Evolutionary conservation across 1,140 invertebrate genomes (phyloP).

Genomic region (Hypothenemus hampei): DNA sequence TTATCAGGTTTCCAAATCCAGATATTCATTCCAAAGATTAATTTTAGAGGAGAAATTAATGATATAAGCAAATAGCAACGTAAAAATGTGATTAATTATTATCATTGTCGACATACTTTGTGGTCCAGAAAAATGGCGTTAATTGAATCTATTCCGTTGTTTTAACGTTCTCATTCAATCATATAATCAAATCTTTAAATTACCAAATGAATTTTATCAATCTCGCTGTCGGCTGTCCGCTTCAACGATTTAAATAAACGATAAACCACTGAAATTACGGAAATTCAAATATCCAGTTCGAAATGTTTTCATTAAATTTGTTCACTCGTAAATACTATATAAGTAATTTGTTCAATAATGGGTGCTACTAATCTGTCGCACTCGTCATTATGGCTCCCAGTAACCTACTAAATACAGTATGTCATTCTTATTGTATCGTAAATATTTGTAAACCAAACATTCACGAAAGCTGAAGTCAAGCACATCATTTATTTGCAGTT

Average conservation of each 20-base stretch:
- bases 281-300: not conserved
- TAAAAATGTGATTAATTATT: too few relatives aligned
- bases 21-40: too few relatives aligned
- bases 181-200: not conserved
- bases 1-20: too few relatives aligned
- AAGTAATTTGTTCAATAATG: not conserved
- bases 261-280: not conserved
- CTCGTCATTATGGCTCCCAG: constrained; percentile 3
- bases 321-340: not conserved
- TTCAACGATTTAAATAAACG: not conserved
- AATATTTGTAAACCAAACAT: constrained; percentile 25
- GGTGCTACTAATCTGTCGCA: not conserved
- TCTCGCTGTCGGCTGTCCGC: too few relatives aligned
- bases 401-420: constrained; percentile 14
- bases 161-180: too few relatives aligned
- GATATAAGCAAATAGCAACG: too few relatives aligned
- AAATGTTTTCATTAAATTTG: not conserved
- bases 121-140: too few relatives aligned
- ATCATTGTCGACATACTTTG: too few relatives aligned
- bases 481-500: constrained; percentile 26
- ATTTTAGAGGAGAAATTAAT: too few relatives aligned
- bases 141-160: too few relatives aligned
- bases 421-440: constrained; percentile 19
- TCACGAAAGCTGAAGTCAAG: constrained; percentile 12
- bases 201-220: not conserved